Percentiles rank a stretch among this genome's conserved stretches.
phyloP scores from a whole-genome alignment of 2,797 vertebrate species.

The Delichon dasypus region DNA sequence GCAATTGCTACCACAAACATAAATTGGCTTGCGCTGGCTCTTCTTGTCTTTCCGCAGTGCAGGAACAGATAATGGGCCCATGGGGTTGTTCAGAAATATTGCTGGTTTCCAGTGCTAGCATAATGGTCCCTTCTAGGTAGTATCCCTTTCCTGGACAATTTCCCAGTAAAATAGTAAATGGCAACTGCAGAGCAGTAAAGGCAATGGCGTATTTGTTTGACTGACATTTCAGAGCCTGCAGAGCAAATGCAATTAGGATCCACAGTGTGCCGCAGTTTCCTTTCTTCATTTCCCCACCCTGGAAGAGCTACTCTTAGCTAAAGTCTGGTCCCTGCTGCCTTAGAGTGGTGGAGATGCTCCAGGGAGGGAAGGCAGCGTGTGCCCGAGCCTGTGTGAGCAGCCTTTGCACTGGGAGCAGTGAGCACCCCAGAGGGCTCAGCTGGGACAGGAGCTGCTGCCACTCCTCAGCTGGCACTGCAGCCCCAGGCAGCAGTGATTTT shows the following conservation, averaged over 20 bases:
- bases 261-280: constrained; percentile 4
- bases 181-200: constrained; percentile 54
- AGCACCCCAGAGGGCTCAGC: neutral
- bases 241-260: constrained; percentile 48
- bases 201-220: neutral
- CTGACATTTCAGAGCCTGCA: constrained; percentile 40
- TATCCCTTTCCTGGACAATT: constrained; percentile 48
- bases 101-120: constrained; percentile 43
- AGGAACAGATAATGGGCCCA: constrained; percentile 3
- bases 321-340: neutral
- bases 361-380: neutral
- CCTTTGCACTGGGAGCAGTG: neutral
- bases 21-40: neutral
- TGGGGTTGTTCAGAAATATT: constrained; percentile 46
- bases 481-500: neutral
- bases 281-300: neutral
- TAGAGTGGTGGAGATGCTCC: neutral
- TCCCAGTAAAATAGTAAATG: constrained; percentile 66
- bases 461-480: neutral
- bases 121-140: constrained; percentile 52
- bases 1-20: neutral
- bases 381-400: neutral
- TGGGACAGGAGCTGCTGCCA: neutral
- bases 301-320: neutral
- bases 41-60: neutral